Evolutionary conservation across 2,113 vertebrate genomes (phyloP).

Genomic region (Manacus vitellinus): DNA sequence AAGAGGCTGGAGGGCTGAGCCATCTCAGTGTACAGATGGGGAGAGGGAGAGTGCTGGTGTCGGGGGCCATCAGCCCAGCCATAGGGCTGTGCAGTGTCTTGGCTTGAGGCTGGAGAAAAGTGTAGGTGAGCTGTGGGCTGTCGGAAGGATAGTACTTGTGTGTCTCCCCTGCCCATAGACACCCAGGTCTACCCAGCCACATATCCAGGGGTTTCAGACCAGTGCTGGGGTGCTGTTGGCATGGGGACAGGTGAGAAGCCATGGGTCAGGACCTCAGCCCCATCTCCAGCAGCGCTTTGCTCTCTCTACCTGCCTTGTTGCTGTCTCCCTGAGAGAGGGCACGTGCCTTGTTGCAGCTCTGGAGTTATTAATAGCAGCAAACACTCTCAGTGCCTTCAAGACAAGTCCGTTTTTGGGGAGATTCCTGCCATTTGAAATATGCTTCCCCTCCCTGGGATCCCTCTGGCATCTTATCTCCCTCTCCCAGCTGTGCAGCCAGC

Average conservation of each 20-base stretch:
- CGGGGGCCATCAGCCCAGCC: not conserved
- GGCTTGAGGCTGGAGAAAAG: not conserved
- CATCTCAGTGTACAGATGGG: rapidly evolving
- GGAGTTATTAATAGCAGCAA: conserved; percentile 8
- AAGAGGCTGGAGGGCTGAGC: not conserved
- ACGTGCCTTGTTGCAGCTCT: rapidly evolving
- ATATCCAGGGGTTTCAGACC: not conserved
- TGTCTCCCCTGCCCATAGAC: not conserved
- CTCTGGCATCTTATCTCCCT: not conserved
- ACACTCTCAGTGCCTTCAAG: not conserved
- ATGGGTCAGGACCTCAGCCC: not conserved
- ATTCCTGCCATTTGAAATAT: not conserved
- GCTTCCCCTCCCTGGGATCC: not conserved
- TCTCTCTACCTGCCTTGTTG: not conserved
- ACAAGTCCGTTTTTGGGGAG: not conserved
- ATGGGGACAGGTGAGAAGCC: rapidly evolving
- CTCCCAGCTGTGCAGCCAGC: not conserved
- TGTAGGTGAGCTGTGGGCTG: not conserved
- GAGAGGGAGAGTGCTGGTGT: not conserved
- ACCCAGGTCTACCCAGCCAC: too few relatives aligned
- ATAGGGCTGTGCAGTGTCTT: rapidly evolving
- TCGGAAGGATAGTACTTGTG: not conserved
- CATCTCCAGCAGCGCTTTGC: not conserved
- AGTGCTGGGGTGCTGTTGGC: rapidly evolving
- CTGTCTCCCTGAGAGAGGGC: not conserved